A percentile compares a stretch with the other conserved stretches of the same genome.
Conservation (phyloP, 2,888 invertebrate species). For the Mayetiola destructor region DNA sequence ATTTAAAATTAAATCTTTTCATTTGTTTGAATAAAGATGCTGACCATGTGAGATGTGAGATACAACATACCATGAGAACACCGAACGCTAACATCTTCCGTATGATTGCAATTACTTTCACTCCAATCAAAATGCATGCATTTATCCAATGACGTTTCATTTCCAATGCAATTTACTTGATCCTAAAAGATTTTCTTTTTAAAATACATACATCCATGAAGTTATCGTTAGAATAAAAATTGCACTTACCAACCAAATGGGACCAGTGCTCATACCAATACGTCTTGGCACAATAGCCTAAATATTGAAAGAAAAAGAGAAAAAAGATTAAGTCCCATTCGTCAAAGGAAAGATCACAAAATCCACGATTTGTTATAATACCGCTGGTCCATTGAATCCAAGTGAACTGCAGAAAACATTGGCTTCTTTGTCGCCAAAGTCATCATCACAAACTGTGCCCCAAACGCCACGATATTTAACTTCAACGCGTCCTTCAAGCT, state of each 20-base stretch:
- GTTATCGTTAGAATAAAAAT: too few species aligned
- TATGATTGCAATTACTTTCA: constrained; percentile 54
- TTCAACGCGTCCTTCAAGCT: constrained; percentile 52
- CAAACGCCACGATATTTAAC: constrained; percentile 51
- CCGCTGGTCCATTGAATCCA: constrained; percentile 40
- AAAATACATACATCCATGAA: too few species aligned
- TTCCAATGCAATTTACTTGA: constrained; percentile 51
- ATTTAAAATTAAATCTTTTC: neutral
- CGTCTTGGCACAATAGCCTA: constrained; percentile 29
- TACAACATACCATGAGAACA: constrained; percentile 22
- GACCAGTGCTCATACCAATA: constrained; percentile 39
- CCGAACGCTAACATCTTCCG: constrained; percentile 52
- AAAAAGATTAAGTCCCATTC: neutral
- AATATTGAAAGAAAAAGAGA: neutral
- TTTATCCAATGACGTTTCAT: constrained; percentile 45
- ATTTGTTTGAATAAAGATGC: neutral
- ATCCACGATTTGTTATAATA: constrained; percentile 19
- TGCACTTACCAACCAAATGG: constrained; percentile 60
- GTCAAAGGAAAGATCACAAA: neutral
- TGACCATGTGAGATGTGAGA: neutral
- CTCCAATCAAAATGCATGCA: constrained; percentile 56
- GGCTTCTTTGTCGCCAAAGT: constrained; percentile 51
- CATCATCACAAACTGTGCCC: constrained; percentile 69
- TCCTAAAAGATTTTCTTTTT: too few species aligned
- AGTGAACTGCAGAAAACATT: constrained; percentile 45